A percentile compares a stretch with the other conserved stretches of the same genome.
Evolutionary conservation across 2,113 vertebrate genomes (phyloP).

Genomic region (Lates calcarifer): DNA sequence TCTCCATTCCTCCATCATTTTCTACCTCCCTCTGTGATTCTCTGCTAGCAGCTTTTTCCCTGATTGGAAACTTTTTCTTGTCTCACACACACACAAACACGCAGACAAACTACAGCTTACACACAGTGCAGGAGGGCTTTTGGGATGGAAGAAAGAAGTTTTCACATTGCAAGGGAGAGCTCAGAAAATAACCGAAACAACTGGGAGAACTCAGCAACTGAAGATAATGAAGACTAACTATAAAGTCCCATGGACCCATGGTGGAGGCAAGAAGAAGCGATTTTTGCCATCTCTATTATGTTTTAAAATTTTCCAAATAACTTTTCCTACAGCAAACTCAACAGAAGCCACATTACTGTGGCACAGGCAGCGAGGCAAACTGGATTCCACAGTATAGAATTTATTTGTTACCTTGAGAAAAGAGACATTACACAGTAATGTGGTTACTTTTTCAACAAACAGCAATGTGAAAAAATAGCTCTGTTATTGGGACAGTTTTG

Average conservation of each 20-base stretch:
- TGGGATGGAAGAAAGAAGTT: conserved; percentile 29
- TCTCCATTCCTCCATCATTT: conserved; percentile 3
- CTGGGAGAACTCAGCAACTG: conserved; percentile 21
- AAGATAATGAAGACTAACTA: conserved; percentile 15
- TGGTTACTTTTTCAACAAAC: neutral
- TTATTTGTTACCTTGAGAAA: neutral
- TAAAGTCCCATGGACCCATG: neutral
- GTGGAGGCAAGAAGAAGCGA: neutral
- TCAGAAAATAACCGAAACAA: conserved; percentile 17
- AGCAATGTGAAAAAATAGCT: neutral
- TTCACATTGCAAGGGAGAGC: conserved; percentile 5
- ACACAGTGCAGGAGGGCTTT: neutral
- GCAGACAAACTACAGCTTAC: conserved; percentile 31
- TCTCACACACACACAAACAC: conserved; percentile 6
- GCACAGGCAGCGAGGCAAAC: neutral
- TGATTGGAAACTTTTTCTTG: conserved; percentile 27
- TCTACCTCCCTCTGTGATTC: conserved; percentile 16
- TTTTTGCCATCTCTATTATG: neutral
- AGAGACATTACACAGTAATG: neutral
- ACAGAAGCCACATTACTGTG: neutral
- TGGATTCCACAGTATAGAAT: neutral
- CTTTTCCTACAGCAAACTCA: neutral
- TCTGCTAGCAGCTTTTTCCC: conserved; percentile 3
- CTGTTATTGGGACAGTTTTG: neutral
- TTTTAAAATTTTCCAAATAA: conserved; percentile 13